A percentile compares a stretch with the other conserved stretches of the same genome.
phyloP scores from a whole-genome alignment of 2,797 vertebrate genomes.

The Setipinna tenuifilis region DNA sequence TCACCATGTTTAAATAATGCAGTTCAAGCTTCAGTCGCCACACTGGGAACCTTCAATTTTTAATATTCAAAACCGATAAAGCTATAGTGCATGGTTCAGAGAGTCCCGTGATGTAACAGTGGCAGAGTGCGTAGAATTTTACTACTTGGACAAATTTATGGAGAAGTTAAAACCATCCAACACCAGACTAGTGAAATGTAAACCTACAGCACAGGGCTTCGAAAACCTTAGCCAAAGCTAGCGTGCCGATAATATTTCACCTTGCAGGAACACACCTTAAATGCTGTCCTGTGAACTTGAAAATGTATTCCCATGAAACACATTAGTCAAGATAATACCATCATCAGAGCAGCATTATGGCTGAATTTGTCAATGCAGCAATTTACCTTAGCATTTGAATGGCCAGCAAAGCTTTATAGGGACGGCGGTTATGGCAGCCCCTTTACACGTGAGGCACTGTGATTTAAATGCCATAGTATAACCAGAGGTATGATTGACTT shows the following conservation, averaged over 20 bases:
- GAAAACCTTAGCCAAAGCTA: not conserved
- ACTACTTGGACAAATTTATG: constrained; percentile 9
- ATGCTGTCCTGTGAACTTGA: not conserved
- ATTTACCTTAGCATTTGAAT: constrained; percentile 24
- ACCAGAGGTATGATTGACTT: not conserved
- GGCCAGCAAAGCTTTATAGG: not conserved
- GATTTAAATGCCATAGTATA: not conserved
- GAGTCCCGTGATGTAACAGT: not conserved
- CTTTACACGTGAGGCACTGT: not conserved
- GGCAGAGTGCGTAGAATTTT: not conserved
- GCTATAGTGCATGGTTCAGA: not conserved
- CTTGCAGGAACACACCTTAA: not conserved
- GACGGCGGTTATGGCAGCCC: not conserved
- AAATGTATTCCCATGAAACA: not conserved
- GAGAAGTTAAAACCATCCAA: not conserved
- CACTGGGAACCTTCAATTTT: constrained; percentile 35
- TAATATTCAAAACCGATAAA: constrained; percentile 37
- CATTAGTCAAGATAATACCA: not conserved
- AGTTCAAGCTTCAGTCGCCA: constrained; percentile 33
- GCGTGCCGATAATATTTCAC: not conserved
- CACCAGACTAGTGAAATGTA: not conserved
- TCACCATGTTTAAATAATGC: constrained; percentile 48
- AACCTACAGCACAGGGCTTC: not conserved
- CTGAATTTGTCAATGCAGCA: constrained; percentile 3
- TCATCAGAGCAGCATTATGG: constrained; percentile 21